Percentiles rank a stretch among this genome's conserved stretches.
phyloP scores from a whole-genome alignment of 2,797 vertebrate species.

The Glyptemys insculpta region DNA sequence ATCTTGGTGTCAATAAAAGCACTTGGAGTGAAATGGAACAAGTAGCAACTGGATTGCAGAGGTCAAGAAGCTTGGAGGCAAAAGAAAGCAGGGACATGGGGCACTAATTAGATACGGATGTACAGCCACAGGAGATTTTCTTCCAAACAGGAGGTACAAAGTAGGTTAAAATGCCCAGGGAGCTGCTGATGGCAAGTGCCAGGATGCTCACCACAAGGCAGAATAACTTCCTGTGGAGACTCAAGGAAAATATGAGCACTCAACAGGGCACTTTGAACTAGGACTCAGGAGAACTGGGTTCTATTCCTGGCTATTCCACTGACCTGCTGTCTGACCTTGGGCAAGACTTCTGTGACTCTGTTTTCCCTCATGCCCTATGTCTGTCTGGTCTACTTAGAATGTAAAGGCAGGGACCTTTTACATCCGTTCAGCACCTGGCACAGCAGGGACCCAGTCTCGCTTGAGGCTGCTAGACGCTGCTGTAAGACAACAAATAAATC shows the following conservation, averaged over 20 bases:
- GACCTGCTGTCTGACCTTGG: background rate
- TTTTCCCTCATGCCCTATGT: background rate
- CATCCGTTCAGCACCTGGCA: background rate
- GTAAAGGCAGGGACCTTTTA: background rate
- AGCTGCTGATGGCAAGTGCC: background rate
- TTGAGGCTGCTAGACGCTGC: background rate
- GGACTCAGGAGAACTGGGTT: background rate
- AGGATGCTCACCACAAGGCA: background rate
- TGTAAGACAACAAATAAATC: background rate
- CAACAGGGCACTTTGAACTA: background rate
- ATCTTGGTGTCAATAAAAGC: background rate
- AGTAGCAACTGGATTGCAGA: background rate
- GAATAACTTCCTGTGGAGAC: background rate
- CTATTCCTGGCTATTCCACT: background rate
- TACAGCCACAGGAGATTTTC: background rate
- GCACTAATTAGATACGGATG: fast-evolving
- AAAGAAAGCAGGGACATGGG: fast-evolving
- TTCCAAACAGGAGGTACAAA: background rate
- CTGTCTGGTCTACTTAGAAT: background rate
- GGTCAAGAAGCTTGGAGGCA: fast-evolving
- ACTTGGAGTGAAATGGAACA: background rate
- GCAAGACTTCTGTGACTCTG: background rate
- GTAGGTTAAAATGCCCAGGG: background rate
- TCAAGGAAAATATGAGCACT: background rate
- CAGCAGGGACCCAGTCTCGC: fast-evolving